Percentiles rank a stretch among this genome's conserved stretches.
phyloP scores from a whole-genome alignment of 2,797 vertebrate species.

The Smutsia temminckii region DNA sequence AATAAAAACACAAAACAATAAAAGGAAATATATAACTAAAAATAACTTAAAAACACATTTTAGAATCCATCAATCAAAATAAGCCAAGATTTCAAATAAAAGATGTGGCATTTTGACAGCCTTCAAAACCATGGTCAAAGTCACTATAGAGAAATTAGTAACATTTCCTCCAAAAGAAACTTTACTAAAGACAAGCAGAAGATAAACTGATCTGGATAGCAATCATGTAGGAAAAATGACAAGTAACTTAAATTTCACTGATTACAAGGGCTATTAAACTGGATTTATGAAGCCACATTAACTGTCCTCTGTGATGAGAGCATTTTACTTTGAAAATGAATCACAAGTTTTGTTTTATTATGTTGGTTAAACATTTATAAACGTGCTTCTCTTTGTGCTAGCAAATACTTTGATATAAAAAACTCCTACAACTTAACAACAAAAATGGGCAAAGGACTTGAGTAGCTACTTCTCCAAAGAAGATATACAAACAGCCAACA shows the following conservation, averaged over 20 bases:
- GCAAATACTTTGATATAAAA: background rate
- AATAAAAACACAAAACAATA: background rate
- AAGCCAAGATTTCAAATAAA: background rate
- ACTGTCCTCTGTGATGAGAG: background rate
- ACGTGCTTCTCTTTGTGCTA: background rate
- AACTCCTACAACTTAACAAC: background rate
- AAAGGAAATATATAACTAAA: background rate
- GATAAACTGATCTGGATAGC: background rate
- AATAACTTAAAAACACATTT: background rate
- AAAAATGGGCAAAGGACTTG: background rate
- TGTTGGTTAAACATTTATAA: background rate
- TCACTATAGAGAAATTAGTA: background rate
- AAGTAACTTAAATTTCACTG: background rate
- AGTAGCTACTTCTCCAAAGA: background rate
- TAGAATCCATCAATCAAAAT: background rate
- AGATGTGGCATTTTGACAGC: background rate
- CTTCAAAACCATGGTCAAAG: conserved; percentile 11
- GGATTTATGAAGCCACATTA: background rate
- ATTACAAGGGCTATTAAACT: background rate
- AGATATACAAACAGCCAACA: background rate
- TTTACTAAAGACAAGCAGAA: background rate
- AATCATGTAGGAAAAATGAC: background rate
- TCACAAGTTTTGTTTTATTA: conserved; percentile 10
- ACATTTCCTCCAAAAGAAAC: background rate
- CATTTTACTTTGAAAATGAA: background rate